Conservation (phyloP, 1,140 invertebrate genomes). For the Eurosta solidaginis region DNA sequence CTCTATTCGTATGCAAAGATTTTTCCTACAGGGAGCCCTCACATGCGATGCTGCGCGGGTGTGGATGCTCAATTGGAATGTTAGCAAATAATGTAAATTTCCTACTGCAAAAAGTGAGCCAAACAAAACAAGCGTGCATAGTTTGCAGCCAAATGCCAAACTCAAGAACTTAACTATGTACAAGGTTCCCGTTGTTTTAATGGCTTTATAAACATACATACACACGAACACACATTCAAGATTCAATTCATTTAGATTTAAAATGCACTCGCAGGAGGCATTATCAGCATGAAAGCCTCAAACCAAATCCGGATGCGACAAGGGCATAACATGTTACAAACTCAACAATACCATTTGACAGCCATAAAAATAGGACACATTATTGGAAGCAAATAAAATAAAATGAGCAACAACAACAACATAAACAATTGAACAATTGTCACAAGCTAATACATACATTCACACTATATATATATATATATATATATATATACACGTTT, state of each 20-base stretch:
- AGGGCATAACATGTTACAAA: slow-evolving; percentile 1
- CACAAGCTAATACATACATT: too few species aligned
- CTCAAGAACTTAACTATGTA: neutral
- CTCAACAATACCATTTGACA: slow-evolving; percentile 16
- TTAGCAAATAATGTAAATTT: slow-evolving; percentile 21
- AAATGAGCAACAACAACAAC: neutral
- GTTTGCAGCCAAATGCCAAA: neutral
- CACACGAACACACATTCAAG: neutral
- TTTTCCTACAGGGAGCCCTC: too few species aligned
- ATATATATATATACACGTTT: neutral
- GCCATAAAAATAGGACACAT: slow-evolving; percentile 14
- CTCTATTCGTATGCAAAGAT: too few species aligned
- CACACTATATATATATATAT: neutral
- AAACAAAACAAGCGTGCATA: neutral
- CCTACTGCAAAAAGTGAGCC: slow-evolving; percentile 26
- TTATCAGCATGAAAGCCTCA: neutral
- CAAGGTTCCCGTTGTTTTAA: slow-evolving; percentile 18
- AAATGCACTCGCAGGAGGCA: neutral
- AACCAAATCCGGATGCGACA: slow-evolving; percentile 8
- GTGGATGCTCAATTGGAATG: neutral
- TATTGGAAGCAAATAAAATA: neutral
- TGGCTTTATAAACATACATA: neutral
- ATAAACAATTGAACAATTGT: too few species aligned
- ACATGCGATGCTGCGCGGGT: too few species aligned
- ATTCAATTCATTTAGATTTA: neutral